These are phyloP conservation scores for Chrysodeixis includens DNA, from an alignment of 2,888 invertebrate species.

Conservation along the genomic window DNA sequence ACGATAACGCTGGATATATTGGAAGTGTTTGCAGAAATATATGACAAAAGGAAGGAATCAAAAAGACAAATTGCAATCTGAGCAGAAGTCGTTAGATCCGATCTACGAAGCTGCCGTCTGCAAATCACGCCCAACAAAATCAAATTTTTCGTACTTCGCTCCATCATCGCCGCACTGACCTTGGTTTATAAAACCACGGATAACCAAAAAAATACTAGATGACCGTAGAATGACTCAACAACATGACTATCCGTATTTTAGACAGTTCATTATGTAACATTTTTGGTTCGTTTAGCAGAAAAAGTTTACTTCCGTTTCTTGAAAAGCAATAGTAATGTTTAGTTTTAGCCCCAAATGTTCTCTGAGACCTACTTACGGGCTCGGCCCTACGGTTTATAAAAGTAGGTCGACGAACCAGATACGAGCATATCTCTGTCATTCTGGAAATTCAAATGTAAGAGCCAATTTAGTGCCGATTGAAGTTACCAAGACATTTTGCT, in stretches of 20 bases:
- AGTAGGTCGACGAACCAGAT: constrained; percentile 12
- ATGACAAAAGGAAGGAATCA: constrained; percentile 26
- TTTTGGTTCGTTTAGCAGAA: constrained; percentile 27
- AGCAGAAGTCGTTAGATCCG: constrained; percentile 28
- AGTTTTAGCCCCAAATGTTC: background rate
- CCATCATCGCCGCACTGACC: constrained; percentile 60
- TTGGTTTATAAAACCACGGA: constrained; percentile 53
- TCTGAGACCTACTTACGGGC: background rate
- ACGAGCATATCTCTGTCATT: constrained; percentile 7
- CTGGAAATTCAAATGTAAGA: background rate
- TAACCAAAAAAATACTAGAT: constrained; percentile 55
- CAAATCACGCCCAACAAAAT: constrained; percentile 9
- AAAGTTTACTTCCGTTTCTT: constrained; percentile 9
- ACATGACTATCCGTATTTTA: constrained; percentile 47
- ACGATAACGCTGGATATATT: constrained; percentile 24
- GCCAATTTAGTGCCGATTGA: constrained; percentile 6
- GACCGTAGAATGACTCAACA: constrained; percentile 60
- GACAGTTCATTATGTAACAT: constrained; percentile 40
- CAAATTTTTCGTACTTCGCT: constrained; percentile 48
- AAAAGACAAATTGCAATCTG: constrained; percentile 33
- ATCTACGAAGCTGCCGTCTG: constrained; percentile 27
- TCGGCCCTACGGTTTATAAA: constrained; percentile 10
- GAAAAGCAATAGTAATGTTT: background rate
- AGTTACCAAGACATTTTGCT: constrained; percentile 14
- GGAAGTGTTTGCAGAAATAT: constrained; percentile 6